Conservation (phyloP, 2,113 vertebrate genomes). For the Epinephelus moara region DNA sequence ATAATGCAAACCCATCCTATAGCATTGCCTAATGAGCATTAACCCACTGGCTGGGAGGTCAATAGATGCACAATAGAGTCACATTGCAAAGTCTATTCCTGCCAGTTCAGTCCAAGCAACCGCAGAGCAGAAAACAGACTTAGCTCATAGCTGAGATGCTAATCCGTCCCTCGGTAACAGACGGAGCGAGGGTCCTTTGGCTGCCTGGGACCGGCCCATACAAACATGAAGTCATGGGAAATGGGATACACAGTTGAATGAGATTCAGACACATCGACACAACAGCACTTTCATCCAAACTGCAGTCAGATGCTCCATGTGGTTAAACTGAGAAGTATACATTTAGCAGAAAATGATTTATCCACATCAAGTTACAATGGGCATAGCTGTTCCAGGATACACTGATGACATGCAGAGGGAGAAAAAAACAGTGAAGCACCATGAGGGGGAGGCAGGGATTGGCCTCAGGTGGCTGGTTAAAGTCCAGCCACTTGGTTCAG, state of each 20-base stretch:
- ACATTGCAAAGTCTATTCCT: slow-evolving; percentile 51
- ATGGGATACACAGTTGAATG: slow-evolving; percentile 39
- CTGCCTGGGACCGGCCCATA: slow-evolving; percentile 30
- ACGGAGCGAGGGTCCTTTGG: slow-evolving; percentile 19
- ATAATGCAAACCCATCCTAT: slow-evolving; percentile 42
- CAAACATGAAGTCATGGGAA: slow-evolving; percentile 68
- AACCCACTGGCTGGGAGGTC: slow-evolving; percentile 70
- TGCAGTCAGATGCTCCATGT: slow-evolving; percentile 22
- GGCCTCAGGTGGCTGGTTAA: slow-evolving; percentile 49
- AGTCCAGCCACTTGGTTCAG: slow-evolving; percentile 41
- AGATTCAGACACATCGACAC: slow-evolving; percentile 19
- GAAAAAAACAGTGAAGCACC: slow-evolving; percentile 43
- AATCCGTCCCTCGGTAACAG: slow-evolving; percentile 65
- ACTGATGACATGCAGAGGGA: slow-evolving; percentile 4
- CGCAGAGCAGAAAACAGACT: slow-evolving; percentile 68
- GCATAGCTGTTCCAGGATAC: slow-evolving; percentile 1
- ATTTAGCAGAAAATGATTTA: neutral
- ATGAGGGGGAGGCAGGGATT: slow-evolving; percentile 7
- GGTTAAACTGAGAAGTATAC: slow-evolving; percentile 9
- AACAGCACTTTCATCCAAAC: slow-evolving; percentile 25
- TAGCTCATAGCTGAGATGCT: slow-evolving; percentile 68
- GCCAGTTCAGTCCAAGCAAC: slow-evolving; percentile 50
- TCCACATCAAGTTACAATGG: neutral
- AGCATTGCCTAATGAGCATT: slow-evolving; percentile 73
- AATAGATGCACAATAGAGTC: slow-evolving; percentile 67